Base-by-base conservation (phyloP, 2,888 invertebrate species). In the Scelioninae gen. 2 region DNA sequence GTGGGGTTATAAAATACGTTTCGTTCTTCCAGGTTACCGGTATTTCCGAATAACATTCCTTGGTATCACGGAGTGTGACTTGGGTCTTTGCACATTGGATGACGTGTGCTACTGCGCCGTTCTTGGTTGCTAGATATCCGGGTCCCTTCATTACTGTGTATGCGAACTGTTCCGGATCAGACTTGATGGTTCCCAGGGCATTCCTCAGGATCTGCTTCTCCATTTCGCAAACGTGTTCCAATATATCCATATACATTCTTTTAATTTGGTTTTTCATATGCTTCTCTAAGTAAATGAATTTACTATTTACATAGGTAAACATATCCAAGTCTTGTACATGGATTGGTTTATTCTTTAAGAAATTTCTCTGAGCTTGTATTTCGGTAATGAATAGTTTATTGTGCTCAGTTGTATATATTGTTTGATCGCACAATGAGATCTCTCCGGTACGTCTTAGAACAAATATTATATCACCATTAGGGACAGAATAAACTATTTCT, bases 251-350 rank as follows among this genome's bases (percentile, higher is more conserved):
- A 19, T 81, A 81, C 0, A 80, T 18, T 4, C 25, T 5, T 5
- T 75, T 37, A 0, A 81, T 13, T 10, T 74, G 64, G 3, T 52
- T 43, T 15, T 77, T 69, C 1, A 79, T 74, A 4, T 80, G 75
- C 52, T 78, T 77, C 60, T 81, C 80, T 0, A 76, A 63, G 43
- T 81, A 81, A 2, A 81, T 53, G 6, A 81, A 79, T 73, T 82
- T 81, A 0, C 75, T 67, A 18, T 79, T 81, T 1, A 79, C 68
- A 35, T 80, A 80, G 0, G 65, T 22, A 6, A 78, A 77, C 1
- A 80, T 41, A 37, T 81, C 78, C 0, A 77, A 13, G 28, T 77
- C 74, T 52, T 70, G 13, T 0, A 60, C 31, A 3, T 7, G n/a
- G 0, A 55, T 0, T 7, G 7, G 0, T 16, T 45, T 55, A 0